Percentiles rank a stretch among this genome's conserved stretches.
These are phyloP conservation scores for Drosophila micromelanica DNA, from an alignment of 1,140 invertebrate genomes.

Conservation along the genomic window DNA sequence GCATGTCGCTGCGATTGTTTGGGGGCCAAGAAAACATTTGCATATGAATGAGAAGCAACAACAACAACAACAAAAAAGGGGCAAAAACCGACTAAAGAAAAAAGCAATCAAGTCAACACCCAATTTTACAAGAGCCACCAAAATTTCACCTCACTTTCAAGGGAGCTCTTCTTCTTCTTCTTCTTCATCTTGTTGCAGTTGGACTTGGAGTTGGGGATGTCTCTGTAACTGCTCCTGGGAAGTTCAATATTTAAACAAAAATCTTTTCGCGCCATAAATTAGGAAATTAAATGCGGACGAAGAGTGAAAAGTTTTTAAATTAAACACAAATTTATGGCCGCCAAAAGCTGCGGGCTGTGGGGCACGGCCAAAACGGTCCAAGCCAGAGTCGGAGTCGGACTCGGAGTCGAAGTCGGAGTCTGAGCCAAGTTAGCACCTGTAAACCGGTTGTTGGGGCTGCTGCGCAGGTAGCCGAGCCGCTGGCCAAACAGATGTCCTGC, in stretches of 20 bases:
- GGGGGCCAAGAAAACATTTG: conserved; percentile 43
- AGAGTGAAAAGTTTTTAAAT: conserved; percentile 82
- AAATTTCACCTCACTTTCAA: conserved; percentile 63
- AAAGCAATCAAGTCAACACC: conserved; percentile 76
- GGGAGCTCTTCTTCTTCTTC: neutral
- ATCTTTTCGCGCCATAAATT: conserved; percentile 74
- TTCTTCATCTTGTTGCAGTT: neutral
- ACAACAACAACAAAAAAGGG: too few relatives aligned
- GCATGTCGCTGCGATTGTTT: conserved; percentile 31
- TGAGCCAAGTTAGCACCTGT: conserved; percentile 75
- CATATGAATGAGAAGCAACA: conserved; percentile 35
- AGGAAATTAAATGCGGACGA: conserved; percentile 55
- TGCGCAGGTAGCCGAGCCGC: conserved; percentile 30
- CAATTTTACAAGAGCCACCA: conserved; percentile 53
- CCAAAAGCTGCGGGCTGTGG: conserved; percentile 78
- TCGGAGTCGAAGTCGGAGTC: conserved; percentile 3
- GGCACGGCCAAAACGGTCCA: conserved; percentile 55
- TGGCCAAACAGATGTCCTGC: conserved; percentile 79
- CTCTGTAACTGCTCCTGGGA: conserved; percentile 19
- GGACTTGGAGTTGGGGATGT: neutral
- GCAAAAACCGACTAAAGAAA: conserved; percentile 14
- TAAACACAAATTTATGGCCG: conserved; percentile 80
- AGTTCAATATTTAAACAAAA: conserved; percentile 71
- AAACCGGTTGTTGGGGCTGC: conserved; percentile 55
- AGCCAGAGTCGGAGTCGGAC: conserved; percentile 2